These are phyloP conservation scores for Siphonodentalium dalli DNA, from an alignment of 2,888 invertebrate species.

Conservation along the genomic window DNA sequence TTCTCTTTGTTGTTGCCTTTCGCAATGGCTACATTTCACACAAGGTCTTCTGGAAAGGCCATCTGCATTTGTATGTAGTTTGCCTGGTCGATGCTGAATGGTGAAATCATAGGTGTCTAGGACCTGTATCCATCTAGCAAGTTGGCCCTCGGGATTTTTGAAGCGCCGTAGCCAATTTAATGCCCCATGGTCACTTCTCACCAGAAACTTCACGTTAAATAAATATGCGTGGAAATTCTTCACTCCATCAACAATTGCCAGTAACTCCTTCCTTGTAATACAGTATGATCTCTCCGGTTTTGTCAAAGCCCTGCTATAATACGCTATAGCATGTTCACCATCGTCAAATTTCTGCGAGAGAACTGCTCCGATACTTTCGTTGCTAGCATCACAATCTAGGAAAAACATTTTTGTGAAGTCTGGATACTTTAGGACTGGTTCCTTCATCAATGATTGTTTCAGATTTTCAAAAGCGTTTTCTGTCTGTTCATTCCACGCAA, in stretches of 20 bases:
- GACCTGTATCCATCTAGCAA: constrained; percentile 25
- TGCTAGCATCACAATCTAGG: too few species aligned
- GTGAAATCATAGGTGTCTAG: constrained; percentile 16
- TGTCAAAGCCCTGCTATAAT: constrained; percentile 8
- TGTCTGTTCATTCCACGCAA: too few species aligned
- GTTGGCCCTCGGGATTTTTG: constrained; percentile 22
- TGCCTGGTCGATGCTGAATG: constrained; percentile 18
- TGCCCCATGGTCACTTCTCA: constrained; percentile 21
- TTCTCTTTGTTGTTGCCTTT: too few species aligned
- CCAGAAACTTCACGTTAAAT: constrained; percentile 4
- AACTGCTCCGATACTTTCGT: constrained; percentile 18
- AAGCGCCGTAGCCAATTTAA: constrained; percentile 18
- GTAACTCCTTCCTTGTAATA: constrained; percentile 6
- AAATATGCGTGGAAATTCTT: constrained; percentile 23
- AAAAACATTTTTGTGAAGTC: too few species aligned
- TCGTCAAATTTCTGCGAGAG: constrained; percentile 7
- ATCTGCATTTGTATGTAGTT: constrained; percentile 23
- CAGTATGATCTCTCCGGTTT: constrained; percentile 15
- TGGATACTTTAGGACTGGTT: too few species aligned
- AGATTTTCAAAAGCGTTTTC: too few species aligned
- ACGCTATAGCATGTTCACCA: constrained; percentile 7
- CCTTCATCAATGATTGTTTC: too few species aligned
- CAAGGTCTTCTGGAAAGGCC: constrained; percentile 10
- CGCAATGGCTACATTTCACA: too few species aligned
- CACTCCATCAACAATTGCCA: background rate